These are phyloP conservation scores for Protophormia terraenovae DNA, from an alignment of 2,888 invertebrate genomes.

Conservation along the genomic window DNA sequence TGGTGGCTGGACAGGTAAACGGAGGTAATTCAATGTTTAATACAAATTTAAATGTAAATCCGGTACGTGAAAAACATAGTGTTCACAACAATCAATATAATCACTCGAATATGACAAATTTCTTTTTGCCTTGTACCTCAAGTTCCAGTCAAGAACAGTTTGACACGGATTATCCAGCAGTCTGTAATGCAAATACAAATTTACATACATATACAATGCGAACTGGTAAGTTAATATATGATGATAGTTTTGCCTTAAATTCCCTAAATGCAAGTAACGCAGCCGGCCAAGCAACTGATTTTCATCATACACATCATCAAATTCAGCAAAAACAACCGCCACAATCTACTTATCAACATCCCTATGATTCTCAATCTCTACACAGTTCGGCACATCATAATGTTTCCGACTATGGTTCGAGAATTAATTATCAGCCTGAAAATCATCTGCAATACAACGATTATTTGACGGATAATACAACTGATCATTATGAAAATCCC, in stretches of 20 bases:
- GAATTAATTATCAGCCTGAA: slow-evolving; percentile 68
- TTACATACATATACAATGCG: slow-evolving; percentile 91
- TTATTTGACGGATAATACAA: slow-evolving; percentile 76
- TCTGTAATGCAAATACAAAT: slow-evolving; percentile 92
- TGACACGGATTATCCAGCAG: slow-evolving; percentile 91
- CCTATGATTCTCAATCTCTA: slow-evolving; percentile 80
- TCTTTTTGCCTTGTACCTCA: slow-evolving; percentile 91
- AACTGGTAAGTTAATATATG: slow-evolving; percentile 89
- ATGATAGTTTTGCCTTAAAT: slow-evolving; percentile 84
- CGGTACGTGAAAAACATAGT: slow-evolving; percentile 86
- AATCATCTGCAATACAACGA: slow-evolving; percentile 73
- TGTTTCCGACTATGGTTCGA: slow-evolving; percentile 62
- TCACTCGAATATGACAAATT: slow-evolving; percentile 85
- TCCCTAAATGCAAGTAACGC: slow-evolving; percentile 76
- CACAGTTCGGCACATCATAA: slow-evolving; percentile 72
- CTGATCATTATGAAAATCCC: slow-evolving; percentile 81
- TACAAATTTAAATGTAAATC: slow-evolving; percentile 60
- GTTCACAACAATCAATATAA: slow-evolving; percentile 81
- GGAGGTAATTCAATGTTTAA: slow-evolving; percentile 61
- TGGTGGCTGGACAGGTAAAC: slow-evolving; percentile 79
- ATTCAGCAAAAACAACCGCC: slow-evolving; percentile 66
- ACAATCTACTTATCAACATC: slow-evolving; percentile 78
- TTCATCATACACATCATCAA: slow-evolving; percentile 27
- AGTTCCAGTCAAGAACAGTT: slow-evolving; percentile 93
- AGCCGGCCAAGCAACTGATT: slow-evolving; percentile 6